A percentile compares a stretch with the other conserved stretches of the same genome.
Conservation (phyloP, 2,113 vertebrate species). For the Thalassarche chlororhynchos region DNA sequence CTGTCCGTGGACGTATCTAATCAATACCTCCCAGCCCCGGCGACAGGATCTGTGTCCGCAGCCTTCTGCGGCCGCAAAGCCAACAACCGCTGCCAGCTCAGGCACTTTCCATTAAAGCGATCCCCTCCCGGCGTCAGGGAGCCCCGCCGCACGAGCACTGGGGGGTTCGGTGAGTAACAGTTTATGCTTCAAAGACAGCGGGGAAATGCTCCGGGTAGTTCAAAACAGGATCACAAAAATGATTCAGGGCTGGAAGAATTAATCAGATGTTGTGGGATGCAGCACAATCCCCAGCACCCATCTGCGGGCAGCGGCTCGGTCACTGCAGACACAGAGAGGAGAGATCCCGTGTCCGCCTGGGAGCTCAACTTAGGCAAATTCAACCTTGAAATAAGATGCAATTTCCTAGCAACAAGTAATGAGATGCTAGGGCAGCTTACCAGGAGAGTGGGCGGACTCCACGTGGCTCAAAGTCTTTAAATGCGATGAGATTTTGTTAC, state of each 20-base stretch:
- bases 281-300: not conserved
- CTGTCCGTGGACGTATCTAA: not conserved
- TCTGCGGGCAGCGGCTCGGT: rapidly evolving
- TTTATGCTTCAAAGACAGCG: rapidly evolving
- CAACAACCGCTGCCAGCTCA: not conserved
- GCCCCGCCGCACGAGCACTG: rapidly evolving
- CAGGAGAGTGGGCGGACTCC: not conserved
- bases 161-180: not conserved
- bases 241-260: not conserved
- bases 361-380: not conserved
- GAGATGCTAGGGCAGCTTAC: not conserved
- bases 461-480: not conserved
- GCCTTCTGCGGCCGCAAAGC: not conserved
- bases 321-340: not conserved
- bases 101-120: rapidly evolving
- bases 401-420: conserved; percentile 31
- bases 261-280: not conserved
- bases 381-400: not conserved
- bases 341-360: not conserved
- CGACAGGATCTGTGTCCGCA: rapidly evolving
- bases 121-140: rapidly evolving
- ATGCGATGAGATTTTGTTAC: not conserved
- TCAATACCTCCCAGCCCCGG: not conserved
- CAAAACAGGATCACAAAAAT: not conserved
- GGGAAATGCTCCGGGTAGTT: not conserved